Conservation (phyloP, 2,797 vertebrate genomes). For the Limosa lapponica region DNA sequence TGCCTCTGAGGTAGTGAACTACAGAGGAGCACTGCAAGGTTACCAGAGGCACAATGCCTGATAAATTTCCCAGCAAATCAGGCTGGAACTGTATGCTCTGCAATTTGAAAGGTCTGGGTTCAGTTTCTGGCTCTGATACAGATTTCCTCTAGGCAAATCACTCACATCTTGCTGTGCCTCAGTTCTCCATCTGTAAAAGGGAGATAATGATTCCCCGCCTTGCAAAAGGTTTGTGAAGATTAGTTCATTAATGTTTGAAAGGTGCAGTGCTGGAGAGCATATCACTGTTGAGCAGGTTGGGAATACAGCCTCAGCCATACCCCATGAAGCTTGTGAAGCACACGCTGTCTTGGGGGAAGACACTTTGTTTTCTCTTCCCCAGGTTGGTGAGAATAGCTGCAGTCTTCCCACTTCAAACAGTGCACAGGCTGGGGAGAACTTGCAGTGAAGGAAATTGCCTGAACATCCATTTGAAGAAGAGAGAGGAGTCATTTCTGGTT, state of each 20-base stretch:
- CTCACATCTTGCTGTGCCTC: not conserved
- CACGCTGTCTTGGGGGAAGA: not conserved
- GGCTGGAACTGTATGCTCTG: not conserved
- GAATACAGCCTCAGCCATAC: not conserved
- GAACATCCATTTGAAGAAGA: not conserved
- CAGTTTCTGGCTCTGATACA: not conserved
- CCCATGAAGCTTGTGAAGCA: not conserved
- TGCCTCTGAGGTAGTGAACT: not conserved
- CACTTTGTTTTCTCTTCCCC: not conserved
- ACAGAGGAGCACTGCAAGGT: not conserved
- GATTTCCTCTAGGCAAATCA: not conserved
- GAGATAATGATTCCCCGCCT: not conserved
- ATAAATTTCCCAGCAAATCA: not conserved
- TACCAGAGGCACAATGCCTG: not conserved
- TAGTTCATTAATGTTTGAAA: slow-evolving; percentile 1
- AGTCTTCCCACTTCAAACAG: not conserved
- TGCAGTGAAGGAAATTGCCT: not conserved
- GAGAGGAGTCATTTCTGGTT: not conserved
- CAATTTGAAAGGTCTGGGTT: not conserved
- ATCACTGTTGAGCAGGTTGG: not conserved
- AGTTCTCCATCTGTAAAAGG: not conserved
- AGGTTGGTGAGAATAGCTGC: not conserved
- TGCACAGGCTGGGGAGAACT: not conserved
- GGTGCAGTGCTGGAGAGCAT: not conserved
- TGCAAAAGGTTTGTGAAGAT: not conserved